Conservation (phyloP, 2,797 vertebrate genomes). For the Arrhamphus sclerolepis region DNA sequence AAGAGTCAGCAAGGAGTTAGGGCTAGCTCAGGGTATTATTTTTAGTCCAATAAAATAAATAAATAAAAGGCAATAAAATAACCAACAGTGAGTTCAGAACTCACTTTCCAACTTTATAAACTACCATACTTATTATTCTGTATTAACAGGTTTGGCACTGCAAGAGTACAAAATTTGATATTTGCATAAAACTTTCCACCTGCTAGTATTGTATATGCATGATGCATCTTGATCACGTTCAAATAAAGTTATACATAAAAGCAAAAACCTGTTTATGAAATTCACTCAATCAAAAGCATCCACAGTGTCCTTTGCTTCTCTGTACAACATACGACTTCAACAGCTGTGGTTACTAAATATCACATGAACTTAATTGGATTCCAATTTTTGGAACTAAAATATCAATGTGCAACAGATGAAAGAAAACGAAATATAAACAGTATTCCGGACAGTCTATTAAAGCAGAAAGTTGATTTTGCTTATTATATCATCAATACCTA, state of each 20-base stretch:
- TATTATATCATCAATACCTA: constrained; percentile 7
- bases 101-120: constrained; percentile 47
- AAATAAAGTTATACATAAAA: constrained; percentile 17
- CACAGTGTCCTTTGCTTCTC: constrained; percentile 25
- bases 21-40: constrained; percentile 3
- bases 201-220: neutral
- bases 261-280: neutral
- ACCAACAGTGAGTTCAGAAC: constrained; percentile 25
- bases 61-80: constrained; percentile 50
- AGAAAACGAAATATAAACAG: constrained; percentile 31
- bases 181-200: constrained; percentile 14
- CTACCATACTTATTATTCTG: constrained; percentile 22
- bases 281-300: constrained; percentile 27
- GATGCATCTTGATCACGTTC: neutral
- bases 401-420: constrained; percentile 36
- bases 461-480: constrained; percentile 37
- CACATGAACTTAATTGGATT: constrained; percentile 37
- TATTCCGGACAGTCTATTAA: constrained; percentile 22
- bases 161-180: constrained; percentile 14
- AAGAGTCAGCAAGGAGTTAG: constrained; percentile 28
- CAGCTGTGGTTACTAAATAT: constrained; percentile 29
- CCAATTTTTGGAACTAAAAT: constrained; percentile 27
- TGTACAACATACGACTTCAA: constrained; percentile 19
- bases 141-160: constrained; percentile 31
- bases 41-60: constrained; percentile 53